phyloP scores from a whole-genome alignment of 92 coral and sea anemone species.

The Phenganax marumi region DNA sequence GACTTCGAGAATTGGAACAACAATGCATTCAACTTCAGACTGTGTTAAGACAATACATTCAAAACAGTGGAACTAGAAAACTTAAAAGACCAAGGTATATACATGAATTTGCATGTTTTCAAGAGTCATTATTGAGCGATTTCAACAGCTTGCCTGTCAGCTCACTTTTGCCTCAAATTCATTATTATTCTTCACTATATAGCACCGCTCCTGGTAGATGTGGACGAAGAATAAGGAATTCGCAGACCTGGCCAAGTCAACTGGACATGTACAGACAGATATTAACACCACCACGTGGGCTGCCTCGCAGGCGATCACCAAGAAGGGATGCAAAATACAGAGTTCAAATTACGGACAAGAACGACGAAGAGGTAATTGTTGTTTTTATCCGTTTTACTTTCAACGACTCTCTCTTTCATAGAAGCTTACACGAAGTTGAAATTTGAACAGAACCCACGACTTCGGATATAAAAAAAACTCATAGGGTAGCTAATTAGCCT shows the following conservation, averaged over 20 bases:
- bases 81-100: slow-evolving; percentile 5
- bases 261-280: slow-evolving; percentile 33
- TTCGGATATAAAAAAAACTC: no score
- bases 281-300: slow-evolving; percentile 21
- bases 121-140: neutral
- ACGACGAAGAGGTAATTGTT: slow-evolving; percentile 1
- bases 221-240: neutral
- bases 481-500: no score
- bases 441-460: no score
- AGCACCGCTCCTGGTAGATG: slow-evolving; percentile 10
- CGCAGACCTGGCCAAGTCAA: slow-evolving; percentile 23
- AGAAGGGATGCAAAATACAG: slow-evolving; percentile 3
- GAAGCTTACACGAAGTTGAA: neutral
- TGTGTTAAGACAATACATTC: slow-evolving; percentile 16
- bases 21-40: slow-evolving; percentile 62
- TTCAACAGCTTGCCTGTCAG: neutral
- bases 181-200: neutral
- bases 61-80: neutral
- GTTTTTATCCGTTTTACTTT: neutral
- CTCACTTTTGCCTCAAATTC: no score
- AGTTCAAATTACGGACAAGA: neutral
- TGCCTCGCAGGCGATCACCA: neutral
- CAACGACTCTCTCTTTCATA: neutral
- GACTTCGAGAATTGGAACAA: slow-evolving; percentile 77
- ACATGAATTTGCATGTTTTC: neutral